Evolutionary conservation across 1,140 invertebrate genomes (phyloP).

Genomic region (Arctopsyche grandis): DNA sequence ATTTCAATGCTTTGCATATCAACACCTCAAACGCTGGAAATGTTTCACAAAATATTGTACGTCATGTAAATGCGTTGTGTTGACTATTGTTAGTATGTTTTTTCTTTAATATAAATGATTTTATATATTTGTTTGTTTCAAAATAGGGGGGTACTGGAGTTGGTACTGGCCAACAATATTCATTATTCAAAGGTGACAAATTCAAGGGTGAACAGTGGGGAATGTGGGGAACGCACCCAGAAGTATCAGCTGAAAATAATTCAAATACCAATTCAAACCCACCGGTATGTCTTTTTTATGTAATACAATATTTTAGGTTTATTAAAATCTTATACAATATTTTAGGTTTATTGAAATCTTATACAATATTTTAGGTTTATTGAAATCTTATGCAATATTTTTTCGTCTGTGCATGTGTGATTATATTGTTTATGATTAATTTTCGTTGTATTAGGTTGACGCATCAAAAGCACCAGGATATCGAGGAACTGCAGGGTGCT

Average conservation of each 20-base stretch:
- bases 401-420: no score
- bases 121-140: neutral
- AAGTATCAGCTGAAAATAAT: conserved; percentile 70
- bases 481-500: conserved; percentile 74
- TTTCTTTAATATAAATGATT: neutral
- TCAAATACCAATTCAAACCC: conserved; percentile 58
- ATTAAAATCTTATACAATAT: neutral
- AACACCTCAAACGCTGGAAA: conserved; percentile 52
- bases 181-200: conserved; percentile 83
- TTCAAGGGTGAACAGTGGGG: no score
- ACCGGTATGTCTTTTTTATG: conserved; percentile 59
- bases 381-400: no score
- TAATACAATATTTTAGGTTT: conserved; percentile 14
- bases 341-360: no score
- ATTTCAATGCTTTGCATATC: conserved; percentile 42
- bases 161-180: conserved; percentile 69
- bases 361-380: no score
- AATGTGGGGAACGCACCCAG: conserved; percentile 72
- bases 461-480: conserved; percentile 86
- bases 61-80: conserved; percentile 48
- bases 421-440: neutral
- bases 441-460: conserved; percentile 64
- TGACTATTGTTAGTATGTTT: conserved; percentile 46
- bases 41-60: conserved; percentile 45
- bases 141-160: conserved; percentile 18